These are phyloP conservation scores for Cosmopolites sordidus DNA, from an alignment of 2,888 invertebrate genomes.

Conservation along the genomic window DNA sequence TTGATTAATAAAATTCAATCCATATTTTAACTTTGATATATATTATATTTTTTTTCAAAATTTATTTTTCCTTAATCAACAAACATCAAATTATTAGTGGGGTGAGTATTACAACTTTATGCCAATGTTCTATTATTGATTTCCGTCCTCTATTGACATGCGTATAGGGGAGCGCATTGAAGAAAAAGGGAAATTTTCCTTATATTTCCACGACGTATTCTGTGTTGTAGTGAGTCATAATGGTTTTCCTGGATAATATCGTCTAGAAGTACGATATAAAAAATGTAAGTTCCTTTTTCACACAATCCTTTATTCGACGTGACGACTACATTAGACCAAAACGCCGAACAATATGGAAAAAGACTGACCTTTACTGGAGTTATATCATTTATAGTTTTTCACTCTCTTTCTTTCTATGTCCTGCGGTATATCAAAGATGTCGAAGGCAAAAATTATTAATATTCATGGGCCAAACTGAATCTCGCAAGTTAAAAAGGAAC, in stretches of 20 bases:
- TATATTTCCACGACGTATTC: not conserved
- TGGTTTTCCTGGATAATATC: not conserved
- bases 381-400: too few species aligned
- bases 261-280: not conserved
- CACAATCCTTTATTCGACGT: too few species aligned
- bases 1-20: too few species aligned
- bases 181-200: not conserved
- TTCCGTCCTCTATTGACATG: not conserved
- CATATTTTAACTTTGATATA: too few species aligned
- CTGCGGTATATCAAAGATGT: not conserved
- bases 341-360: too few species aligned
- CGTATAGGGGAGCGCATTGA: not conserved
- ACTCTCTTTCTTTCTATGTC: too few species aligned
- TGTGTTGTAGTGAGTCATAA: not conserved
- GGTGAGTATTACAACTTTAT: too few species aligned
- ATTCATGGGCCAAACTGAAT: slow-evolving; percentile 2
- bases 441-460: not conserved
- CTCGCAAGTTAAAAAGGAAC: not conserved
- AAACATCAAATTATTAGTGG: too few species aligned
- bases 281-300: not conserved
- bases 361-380: too few species aligned
- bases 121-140: not conserved
- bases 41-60: too few species aligned
- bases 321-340: too few species aligned
- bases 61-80: too few species aligned